Conservation (phyloP, 92 coral and sea anemone genomes). For the Epizoanthus stellaris region DNA sequence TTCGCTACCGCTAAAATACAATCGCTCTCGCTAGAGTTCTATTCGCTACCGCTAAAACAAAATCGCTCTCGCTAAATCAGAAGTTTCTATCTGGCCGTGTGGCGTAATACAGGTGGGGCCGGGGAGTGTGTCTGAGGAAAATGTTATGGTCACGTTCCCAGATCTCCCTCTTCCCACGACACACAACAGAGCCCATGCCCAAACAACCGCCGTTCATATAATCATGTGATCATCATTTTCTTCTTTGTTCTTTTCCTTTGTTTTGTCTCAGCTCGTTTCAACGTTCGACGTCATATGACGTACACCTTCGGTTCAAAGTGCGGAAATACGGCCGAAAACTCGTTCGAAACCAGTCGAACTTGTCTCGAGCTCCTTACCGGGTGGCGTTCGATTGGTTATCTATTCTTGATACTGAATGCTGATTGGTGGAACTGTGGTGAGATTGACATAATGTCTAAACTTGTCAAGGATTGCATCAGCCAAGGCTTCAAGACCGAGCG, state of each 20-base stretch:
- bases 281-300: conserved; percentile 19
- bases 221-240: conserved; percentile 27
- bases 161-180: no score
- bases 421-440: conserved; percentile 61
- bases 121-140: no score
- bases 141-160: no score
- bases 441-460: conserved; percentile 64
- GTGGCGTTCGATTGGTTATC: conserved; percentile 66
- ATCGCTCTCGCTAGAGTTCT: no score
- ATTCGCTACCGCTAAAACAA: no score
- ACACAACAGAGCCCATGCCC: no score
- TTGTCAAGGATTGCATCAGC: conserved; percentile 93
- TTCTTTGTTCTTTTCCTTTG: not conserved
- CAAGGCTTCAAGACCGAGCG: conserved; percentile 76
- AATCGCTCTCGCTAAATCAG: no score
- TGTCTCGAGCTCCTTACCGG: conserved; percentile 14
- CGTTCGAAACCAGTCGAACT: conserved; percentile 42
- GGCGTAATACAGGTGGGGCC: no score
- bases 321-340: conserved; percentile 24
- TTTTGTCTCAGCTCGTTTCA: conserved; percentile 11
- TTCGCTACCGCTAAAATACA: no score
- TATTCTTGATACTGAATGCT: conserved; percentile 33
- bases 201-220: no score
- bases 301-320: conserved; percentile 25
- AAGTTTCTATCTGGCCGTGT: no score